Base-by-base conservation (phyloP, 2,113 vertebrate species). In the Meleagris gallopavo region DNA sequence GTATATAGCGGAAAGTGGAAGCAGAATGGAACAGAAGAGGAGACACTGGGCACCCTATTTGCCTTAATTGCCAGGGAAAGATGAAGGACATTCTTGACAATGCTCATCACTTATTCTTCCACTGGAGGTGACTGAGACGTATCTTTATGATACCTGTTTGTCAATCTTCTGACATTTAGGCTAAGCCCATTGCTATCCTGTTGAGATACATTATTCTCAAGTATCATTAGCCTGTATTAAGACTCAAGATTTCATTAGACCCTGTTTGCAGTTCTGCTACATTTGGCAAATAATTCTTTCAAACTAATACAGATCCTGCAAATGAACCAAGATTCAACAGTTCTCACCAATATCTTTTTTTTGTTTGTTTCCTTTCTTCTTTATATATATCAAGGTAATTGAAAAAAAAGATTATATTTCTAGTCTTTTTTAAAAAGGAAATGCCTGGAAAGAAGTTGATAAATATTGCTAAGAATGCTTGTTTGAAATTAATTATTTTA, bases 141-240 rank as follows among this genome's bases (percentile, higher is more conserved):
- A 87, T 92, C 94, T 95, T 94, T 90, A 94, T 94, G 89, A 86
- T 94, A 72, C 62, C 54, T 95, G 40, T 71, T 66, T 92, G 77
- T 95, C 91, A 94, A 74, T 69, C 32, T 82, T 82, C 66, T 94
- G 94, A 94, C 67, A 89, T 87, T 82, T 89, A 83, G 70, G 25
- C 81, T 82, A 82, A 94, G 43, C 84, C 72, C 57, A 79, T 34
- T 79, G 46, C 38, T 92, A 69, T 78, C 41, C 73, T 94, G 66
- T 64, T 93, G 85, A 93, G 88, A 80, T 86, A 86, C 60, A 67
- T 88, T 88, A 92, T 65, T 83, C 88, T 86, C 75, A 94, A 88
- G 83, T 95, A 93, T 77, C 83, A 81, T 94, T 91, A 93, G 69
- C 60, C 76, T 86, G 85, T 48, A 52, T 3, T 29, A 88, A 79